A percentile compares a stretch with the other conserved stretches of the same genome.
Conservation (phyloP, 2,113 vertebrate genomes). For the Galeopterus variegatus region DNA sequence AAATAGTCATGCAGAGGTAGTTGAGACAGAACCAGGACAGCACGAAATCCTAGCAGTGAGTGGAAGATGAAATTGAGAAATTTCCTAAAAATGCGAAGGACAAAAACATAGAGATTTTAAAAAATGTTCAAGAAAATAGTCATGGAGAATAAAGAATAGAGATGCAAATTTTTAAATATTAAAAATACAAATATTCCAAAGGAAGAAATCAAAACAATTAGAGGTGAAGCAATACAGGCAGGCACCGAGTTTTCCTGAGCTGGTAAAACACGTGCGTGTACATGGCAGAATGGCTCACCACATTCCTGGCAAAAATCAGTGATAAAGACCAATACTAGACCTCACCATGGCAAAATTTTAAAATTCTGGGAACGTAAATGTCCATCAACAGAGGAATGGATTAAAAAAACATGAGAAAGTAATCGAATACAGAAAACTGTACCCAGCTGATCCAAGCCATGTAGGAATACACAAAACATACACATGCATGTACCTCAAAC, state of each 20-base stretch:
- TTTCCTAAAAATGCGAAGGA: not conserved
- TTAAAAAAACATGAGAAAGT: too few relatives aligned
- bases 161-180: not conserved
- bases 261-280: not conserved
- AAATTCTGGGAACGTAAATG: not conserved
- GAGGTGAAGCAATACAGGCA: not conserved
- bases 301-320: not conserved
- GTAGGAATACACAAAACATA: not conserved
- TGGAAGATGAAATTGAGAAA: not conserved
- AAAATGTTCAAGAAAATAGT: not conserved
- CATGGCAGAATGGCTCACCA: not conserved
- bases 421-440: not conserved
- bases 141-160: not conserved
- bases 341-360: not conserved
- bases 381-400: too few relatives aligned
- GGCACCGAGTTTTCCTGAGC: not conserved
- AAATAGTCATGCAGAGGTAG: not conserved
- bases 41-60: not conserved
- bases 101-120: not conserved
- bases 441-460: not conserved
- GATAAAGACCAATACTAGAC: not conserved
- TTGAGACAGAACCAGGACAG: too few relatives aligned
- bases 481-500: rapidly evolving
- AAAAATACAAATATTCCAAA: not conserved
- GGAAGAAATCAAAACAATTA: not conserved